phyloP scores from a whole-genome alignment of 2,113 vertebrate species.

The Semnornis frantzii region DNA sequence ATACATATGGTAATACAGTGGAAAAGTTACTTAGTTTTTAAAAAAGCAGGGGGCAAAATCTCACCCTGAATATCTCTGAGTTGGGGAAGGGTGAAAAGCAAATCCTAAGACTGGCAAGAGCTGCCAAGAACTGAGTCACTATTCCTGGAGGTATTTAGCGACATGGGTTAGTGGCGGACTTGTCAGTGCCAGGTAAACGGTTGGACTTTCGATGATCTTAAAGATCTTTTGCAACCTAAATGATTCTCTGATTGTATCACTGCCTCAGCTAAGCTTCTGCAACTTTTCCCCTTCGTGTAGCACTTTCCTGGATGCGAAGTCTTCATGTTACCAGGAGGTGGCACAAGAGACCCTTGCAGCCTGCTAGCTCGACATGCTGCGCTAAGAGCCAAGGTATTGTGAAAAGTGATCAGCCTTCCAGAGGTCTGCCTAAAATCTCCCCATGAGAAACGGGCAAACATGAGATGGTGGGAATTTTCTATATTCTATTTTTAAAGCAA shows the following conservation, averaged over 20 bases:
- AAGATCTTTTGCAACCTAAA: not conserved
- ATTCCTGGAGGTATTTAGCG: not conserved
- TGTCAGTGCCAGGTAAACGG: not conserved
- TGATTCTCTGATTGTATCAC: not conserved
- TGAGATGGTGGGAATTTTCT: not conserved
- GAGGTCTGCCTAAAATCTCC: not conserved
- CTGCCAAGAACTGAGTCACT: not conserved
- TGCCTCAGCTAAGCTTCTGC: not conserved
- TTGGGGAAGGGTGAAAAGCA: not conserved
- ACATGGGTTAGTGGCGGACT: not conserved
- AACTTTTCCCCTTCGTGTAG: not conserved
- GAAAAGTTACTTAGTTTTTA: not conserved
- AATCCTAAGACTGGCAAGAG: not conserved
- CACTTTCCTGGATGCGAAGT: not conserved
- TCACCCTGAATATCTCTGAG: rapidly evolving
- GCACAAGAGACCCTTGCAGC: conserved; percentile 3
- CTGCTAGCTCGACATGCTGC: rapidly evolving
- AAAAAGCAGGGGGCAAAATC: not conserved
- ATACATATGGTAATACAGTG: not conserved
- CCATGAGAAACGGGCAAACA: not conserved
- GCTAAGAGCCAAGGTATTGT: rapidly evolving
- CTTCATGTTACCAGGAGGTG: conserved; percentile 31
- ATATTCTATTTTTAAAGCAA: not conserved
- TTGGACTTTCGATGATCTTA: not conserved
- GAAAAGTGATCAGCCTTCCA: not conserved